These are phyloP conservation scores for Meta bourneti DNA, from an alignment of 2,888 invertebrate species.

Conservation along the genomic window DNA sequence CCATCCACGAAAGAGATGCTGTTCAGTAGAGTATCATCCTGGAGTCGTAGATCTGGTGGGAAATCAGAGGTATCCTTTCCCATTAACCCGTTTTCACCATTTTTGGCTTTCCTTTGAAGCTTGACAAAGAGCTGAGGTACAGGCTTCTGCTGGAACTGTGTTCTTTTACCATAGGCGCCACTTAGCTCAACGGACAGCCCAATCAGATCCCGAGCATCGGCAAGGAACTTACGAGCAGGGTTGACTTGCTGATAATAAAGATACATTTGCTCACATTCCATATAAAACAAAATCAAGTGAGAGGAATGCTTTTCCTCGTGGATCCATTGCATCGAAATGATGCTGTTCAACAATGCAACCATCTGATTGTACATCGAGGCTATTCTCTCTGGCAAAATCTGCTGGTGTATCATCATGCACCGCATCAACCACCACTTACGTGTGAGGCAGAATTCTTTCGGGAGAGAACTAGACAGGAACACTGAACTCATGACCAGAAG, in stretches of 20 bases:
- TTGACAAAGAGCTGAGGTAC: slow-evolving; percentile 91
- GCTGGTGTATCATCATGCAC: slow-evolving; percentile 87
- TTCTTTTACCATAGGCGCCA: slow-evolving; percentile 93
- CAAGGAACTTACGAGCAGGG: slow-evolving; percentile 86
- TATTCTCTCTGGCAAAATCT: slow-evolving; percentile 88
- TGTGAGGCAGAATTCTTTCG: slow-evolving; percentile 79
- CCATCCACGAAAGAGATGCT: slow-evolving; percentile 87
- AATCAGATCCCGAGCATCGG: slow-evolving; percentile 85
- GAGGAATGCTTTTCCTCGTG: not conserved
- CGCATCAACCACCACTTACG: slow-evolving; percentile 89
- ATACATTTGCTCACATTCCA: slow-evolving; percentile 86
- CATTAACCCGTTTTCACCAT: not conserved
- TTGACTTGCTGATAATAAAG: slow-evolving; percentile 88
- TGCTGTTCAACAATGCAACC: slow-evolving; percentile 78
- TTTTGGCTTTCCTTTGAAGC: slow-evolving; percentile 82
- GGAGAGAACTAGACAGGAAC: slow-evolving; percentile 78
- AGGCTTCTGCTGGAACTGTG: slow-evolving; percentile 91
- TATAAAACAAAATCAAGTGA: slow-evolving; percentile 81
- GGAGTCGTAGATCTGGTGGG: slow-evolving; percentile 85
- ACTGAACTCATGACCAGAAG: slow-evolving; percentile 81
- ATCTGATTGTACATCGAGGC: slow-evolving; percentile 80
- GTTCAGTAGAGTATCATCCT: slow-evolving; percentile 93
- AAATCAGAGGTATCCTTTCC: slow-evolving; percentile 27
- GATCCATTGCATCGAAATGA: slow-evolving; percentile 17
- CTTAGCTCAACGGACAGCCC: slow-evolving; percentile 87